Base-by-base conservation (phyloP, 2,113 vertebrate genomes). In the Sturnira hondurensis region DNA sequence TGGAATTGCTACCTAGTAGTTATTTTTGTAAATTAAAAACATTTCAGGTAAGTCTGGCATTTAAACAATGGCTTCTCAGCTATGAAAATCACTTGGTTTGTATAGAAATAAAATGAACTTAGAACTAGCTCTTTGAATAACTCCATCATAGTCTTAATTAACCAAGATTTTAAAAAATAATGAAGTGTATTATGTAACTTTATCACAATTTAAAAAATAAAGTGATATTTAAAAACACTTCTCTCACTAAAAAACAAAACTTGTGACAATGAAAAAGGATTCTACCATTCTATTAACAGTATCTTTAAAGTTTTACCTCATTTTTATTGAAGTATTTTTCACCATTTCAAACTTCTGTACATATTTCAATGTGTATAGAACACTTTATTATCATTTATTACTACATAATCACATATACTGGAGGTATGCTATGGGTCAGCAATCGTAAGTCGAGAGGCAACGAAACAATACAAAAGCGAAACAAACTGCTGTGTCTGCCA, bases 1-100 rank as follows among this genome's bases (percentile, higher is more conserved):
- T 80, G 14, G n/a, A 84, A 38, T 76, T 80, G 47, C 43, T 36
- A 86, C 38, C 74, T 61, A 31, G 5, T 16, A 84, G 26, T 58
- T 86, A 92, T 4, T 71, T 89, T 16, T 50, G 14, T 50, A 91
- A 96, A 90, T 65, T 82, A 68, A 94, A 86, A 91, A 87, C 41
- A 82, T 2, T 81, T 63, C 81, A 52, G 13, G 71, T 80, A 85
- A 76, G 38, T 10, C 20, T 67, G 45, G 52, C 33, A 71, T 68
- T 90, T 83, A 94, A 82, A 77, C 47, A 89, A 45, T 67, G 36
- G 43, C 36, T 89, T 77, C 76, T 70, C 33, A 65, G 52, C 45
- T 82, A 89, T 28, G 33, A 94, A 87, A 93, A 87, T 86, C 47
- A 87, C 38, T 56, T 65, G 20, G 93, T 43, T 77, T 82, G 19